These are phyloP conservation scores for Gallinago paraguaiae DNA, from an alignment of 2,113 vertebrate genomes.

Conservation along the genomic window DNA sequence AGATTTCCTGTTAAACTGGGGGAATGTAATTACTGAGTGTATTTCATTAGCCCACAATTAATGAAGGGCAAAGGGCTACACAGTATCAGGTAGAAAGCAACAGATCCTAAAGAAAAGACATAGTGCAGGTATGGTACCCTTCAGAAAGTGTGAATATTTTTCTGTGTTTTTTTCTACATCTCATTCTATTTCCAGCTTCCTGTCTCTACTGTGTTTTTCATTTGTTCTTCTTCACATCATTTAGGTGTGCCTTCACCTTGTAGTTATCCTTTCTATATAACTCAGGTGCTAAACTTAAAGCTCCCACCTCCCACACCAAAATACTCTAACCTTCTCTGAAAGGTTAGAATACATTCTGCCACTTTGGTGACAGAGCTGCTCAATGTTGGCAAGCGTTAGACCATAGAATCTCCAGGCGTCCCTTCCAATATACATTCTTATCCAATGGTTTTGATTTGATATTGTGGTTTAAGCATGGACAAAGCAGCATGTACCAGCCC, in stretches of 20 bases:
- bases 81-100: neutral
- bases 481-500: neutral
- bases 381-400: neutral
- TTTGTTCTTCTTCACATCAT: neutral
- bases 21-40: neutral
- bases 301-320: neutral
- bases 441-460: neutral
- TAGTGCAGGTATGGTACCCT: fast-evolving
- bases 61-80: neutral
- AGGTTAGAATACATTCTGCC: neutral
- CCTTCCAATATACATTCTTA: neutral
- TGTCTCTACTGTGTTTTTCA: neutral
- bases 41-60: neutral
- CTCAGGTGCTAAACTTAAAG: neutral
- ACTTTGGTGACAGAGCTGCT: neutral
- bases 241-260: neutral
- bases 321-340: neutral
- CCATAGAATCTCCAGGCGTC: neutral
- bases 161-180: neutral
- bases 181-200: neutral
- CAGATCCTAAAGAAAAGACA: neutral
- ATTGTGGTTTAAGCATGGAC: neutral
- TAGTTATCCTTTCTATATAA: neutral
- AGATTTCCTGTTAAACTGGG: neutral
- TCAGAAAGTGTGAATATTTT: neutral